phyloP scores from a whole-genome alignment of 64 coral and sea anemone species.

The Trachythela sp. region DNA sequence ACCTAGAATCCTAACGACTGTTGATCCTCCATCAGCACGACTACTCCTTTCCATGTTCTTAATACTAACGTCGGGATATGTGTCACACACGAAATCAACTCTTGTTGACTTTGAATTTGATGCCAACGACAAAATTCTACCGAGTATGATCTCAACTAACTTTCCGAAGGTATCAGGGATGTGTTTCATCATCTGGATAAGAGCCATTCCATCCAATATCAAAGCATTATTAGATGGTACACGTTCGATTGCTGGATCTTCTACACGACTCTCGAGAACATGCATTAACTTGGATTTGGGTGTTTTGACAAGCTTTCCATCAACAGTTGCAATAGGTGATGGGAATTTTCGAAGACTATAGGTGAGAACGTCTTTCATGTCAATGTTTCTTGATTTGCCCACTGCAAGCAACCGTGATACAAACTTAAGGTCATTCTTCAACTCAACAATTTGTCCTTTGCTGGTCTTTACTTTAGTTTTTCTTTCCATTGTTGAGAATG shows the following conservation, averaged over 20 bases:
- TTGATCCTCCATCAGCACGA: conserved; percentile 17
- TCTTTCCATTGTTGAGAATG: conserved; percentile 24
- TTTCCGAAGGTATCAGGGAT: not conserved
- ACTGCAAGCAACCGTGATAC: conserved; percentile 5
- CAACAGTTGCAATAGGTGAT: conserved; percentile 2
- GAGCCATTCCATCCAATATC: not conserved
- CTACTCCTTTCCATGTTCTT: conserved; percentile 22
- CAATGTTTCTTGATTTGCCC: not conserved
- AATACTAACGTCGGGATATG: conserved; percentile 7
- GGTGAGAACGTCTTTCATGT: not conserved
- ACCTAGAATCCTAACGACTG: not conserved
- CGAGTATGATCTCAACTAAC: not conserved
- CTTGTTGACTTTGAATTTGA: not conserved
- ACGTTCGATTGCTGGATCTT: not conserved
- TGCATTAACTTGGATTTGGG: conserved; percentile 1
- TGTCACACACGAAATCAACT: conserved; percentile 26
- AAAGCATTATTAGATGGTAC: not conserved
- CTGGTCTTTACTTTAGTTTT: conserved; percentile 4
- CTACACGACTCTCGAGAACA: conserved; percentile 1
- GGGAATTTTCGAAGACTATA: conserved; percentile 1
- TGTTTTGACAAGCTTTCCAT: conserved; percentile 13
- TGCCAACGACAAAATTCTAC: not conserved
- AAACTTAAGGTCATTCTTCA: not conserved
- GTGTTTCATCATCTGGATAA: not conserved
- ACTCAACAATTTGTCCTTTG: not conserved